Conservation (phyloP, 1,140 invertebrate species). For the Hylaeus anthracinus region DNA sequence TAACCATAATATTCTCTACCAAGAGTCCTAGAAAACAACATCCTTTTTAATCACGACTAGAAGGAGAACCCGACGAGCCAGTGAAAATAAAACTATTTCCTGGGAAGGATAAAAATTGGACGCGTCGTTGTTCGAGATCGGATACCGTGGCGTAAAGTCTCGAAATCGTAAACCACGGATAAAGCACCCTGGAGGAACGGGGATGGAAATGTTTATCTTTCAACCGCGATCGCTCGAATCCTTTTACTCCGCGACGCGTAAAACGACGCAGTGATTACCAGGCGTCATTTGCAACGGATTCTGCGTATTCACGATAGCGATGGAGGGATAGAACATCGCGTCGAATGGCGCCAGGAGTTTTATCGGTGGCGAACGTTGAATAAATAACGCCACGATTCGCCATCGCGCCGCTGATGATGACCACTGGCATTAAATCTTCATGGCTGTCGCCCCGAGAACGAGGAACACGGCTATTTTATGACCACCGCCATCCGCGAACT, state of each 20-base stretch:
- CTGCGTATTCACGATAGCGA: background rate
- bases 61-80: too few species aligned
- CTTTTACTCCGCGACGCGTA: background rate
- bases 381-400: conserved; percentile 4
- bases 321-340: background rate
- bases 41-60: too few species aligned
- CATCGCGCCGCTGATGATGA: background rate
- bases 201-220: background rate
- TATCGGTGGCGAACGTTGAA: background rate
- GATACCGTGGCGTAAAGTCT: background rate
- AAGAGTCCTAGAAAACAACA: too few species aligned
- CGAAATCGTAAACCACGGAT: conserved; percentile 9
- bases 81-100: too few species aligned
- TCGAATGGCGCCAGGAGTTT: background rate
- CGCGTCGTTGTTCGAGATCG: too few species aligned
- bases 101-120: too few species aligned
- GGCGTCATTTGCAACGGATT: conserved; percentile 6
- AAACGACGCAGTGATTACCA: background rate
- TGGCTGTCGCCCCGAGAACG: background rate
- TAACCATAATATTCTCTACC: too few species aligned
- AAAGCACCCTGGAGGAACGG: background rate
- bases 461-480: background rate
- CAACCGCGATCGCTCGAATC: background rate
- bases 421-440: conserved; percentile 14
- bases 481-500: background rate